Conservation (phyloP, 2,888 invertebrate species). For the Cataglyphis cursor region DNA sequence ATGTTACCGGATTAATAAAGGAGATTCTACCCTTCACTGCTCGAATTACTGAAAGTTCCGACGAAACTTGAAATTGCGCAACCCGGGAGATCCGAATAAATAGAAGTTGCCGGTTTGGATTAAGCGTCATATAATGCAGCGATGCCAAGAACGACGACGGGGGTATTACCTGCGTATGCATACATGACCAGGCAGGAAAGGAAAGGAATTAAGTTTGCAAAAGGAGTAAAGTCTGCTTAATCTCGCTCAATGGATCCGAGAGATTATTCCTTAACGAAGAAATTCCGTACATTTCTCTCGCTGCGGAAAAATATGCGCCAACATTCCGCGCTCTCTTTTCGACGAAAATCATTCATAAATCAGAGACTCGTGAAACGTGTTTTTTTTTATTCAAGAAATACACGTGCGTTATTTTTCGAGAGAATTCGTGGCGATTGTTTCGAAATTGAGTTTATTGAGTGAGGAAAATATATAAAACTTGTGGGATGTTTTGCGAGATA, state of each 20-base stretch:
- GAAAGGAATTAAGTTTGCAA: constrained; percentile 39
- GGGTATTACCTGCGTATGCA: constrained; percentile 25
- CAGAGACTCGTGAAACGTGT: not conserved
- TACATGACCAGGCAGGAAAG: constrained; percentile 17
- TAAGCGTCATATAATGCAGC: constrained; percentile 11
- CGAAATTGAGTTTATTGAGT: not conserved
- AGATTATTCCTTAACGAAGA: constrained; percentile 30
- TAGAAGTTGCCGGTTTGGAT: constrained; percentile 35
- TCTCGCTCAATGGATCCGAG: constrained; percentile 21
- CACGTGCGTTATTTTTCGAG: not conserved
- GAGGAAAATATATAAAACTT: not conserved
- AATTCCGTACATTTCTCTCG: not conserved
- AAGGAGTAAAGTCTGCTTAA: constrained; percentile 25
- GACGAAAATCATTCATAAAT: not conserved
- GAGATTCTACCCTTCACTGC: not conserved
- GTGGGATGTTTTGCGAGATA: not conserved
- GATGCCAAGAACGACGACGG: constrained; percentile 7
- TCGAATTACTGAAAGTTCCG: constrained; percentile 38
- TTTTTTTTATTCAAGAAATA: not conserved
- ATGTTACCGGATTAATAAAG: constrained; percentile 48
- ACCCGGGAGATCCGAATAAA: constrained; percentile 44
- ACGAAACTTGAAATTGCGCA: constrained; percentile 53
- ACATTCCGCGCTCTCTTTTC: not conserved
- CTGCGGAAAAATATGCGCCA: constrained; percentile 5
- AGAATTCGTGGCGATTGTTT: not conserved